Evolutionary conservation across 2,888 invertebrate species (phyloP).

Genomic region (Blomia tropicalis): DNA sequence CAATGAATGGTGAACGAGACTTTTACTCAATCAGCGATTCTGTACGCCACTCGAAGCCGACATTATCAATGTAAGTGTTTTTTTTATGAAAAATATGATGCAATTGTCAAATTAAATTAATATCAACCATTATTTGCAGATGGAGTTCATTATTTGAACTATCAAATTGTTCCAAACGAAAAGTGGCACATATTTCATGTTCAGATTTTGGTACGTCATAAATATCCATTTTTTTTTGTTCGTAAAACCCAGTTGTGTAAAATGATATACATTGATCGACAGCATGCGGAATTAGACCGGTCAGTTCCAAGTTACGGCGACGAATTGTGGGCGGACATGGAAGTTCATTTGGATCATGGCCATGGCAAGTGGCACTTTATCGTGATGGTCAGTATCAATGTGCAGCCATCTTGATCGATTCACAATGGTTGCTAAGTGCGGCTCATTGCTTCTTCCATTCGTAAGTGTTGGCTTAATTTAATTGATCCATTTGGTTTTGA

Average conservation of each 20-base stretch:
- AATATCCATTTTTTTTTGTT: not conserved
- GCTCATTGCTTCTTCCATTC: conserved; percentile 51
- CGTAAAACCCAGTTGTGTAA: not conserved
- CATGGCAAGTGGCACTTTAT: conserved; percentile 70
- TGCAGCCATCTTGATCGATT: conserved; percentile 54
- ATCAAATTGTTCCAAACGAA: conserved; percentile 6
- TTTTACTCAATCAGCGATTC: conserved; percentile 8
- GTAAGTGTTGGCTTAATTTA: not conserved
- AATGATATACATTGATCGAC: not conserved
- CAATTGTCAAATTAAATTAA: not conserved
- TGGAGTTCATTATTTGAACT: conserved; percentile 22
- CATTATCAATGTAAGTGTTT: conserved; percentile 18
- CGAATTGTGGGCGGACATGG: conserved; percentile 66
- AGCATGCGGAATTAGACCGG: conserved; percentile 29
- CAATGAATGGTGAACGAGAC: not conserved
- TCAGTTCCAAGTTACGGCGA: conserved; percentile 28
- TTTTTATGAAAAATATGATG: not conserved
- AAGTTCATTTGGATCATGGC: conserved; percentile 59
- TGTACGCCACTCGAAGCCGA: not conserved
- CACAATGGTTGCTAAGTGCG: conserved; percentile 58
- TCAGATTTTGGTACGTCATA: conserved; percentile 35
- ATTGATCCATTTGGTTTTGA: not conserved
- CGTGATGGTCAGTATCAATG: conserved; percentile 70
- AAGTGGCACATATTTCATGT: conserved; percentile 51
- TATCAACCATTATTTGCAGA: conserved; percentile 2